These are phyloP conservation scores for Podiceps cristatus DNA, from an alignment of 2,113 vertebrate genomes.

Conservation along the genomic window DNA sequence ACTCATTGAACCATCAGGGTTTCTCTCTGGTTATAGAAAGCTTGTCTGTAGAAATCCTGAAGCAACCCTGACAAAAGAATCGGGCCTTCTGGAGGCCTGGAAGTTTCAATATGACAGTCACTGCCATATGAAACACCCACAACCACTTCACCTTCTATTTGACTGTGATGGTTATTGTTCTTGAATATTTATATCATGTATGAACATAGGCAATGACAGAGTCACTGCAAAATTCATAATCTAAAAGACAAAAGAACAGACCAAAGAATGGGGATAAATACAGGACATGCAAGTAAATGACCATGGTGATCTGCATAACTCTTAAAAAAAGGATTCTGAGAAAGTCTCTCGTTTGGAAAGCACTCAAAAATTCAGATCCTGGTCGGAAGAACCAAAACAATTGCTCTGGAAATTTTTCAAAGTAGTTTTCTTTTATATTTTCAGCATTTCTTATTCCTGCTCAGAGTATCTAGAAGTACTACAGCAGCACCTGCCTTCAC, in stretches of 20 bases:
- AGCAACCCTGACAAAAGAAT: not conserved
- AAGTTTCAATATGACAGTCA: accelerated
- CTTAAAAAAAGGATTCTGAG: not conserved
- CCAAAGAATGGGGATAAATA: not conserved
- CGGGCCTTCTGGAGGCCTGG: not conserved
- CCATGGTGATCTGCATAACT: not conserved
- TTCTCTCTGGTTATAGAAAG: not conserved
- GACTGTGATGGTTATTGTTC: not conserved
- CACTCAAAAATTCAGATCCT: not conserved
- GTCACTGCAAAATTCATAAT: not conserved
- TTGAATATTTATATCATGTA: not conserved
- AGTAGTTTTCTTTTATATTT: not conserved
- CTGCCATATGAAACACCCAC: not conserved
- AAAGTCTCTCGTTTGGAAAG: not conserved
- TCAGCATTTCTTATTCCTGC: not conserved
- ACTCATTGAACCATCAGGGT: accelerated
- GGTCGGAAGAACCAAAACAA: not conserved
- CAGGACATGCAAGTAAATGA: not conserved
- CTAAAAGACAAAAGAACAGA: not conserved
- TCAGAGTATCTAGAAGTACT: not conserved
- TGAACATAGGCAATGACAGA: not conserved
- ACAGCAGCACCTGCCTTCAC: not conserved
- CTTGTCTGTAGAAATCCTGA: not conserved
- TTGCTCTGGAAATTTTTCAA: not conserved
- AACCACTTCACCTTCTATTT: not conserved